phyloP scores from a whole-genome alignment of 1,140 invertebrate species.

The Medauroidea extradentata region DNA sequence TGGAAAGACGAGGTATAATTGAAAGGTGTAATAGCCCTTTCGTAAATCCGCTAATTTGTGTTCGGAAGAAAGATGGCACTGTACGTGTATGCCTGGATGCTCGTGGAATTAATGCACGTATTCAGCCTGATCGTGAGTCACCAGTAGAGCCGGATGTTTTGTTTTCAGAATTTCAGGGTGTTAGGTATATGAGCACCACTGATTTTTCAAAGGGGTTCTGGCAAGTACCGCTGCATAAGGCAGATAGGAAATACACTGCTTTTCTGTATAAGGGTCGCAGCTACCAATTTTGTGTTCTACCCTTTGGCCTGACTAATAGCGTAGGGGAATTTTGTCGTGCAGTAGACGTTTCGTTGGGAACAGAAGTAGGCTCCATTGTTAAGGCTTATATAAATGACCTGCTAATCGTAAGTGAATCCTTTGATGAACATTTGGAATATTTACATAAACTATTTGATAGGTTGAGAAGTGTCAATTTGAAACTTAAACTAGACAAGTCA shows the following conservation, averaged over 20 bases:
- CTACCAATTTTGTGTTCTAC: conserved; percentile 34
- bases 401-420: conserved; percentile 19
- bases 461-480: conserved; percentile 23
- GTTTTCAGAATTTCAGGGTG: no score
- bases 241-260: conserved; percentile 33
- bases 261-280: conserved; percentile 32
- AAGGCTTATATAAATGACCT: conserved; percentile 29
- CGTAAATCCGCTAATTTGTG: conserved; percentile 34
- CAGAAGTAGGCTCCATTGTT: conserved; percentile 6
- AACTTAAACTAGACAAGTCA: conserved; percentile 23
- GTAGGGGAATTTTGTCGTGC: neutral
- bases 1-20: conserved; percentile 22
- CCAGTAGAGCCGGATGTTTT: conserved; percentile 7
- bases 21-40: conserved; percentile 29
- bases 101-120: conserved; percentile 29
- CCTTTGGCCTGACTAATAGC: conserved; percentile 33
- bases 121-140: conserved; percentile 30
- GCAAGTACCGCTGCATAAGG: conserved; percentile 31
- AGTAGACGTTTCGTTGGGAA: neutral
- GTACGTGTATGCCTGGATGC: conserved; percentile 37
- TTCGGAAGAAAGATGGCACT: conserved; percentile 26
- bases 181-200: no score
- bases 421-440: conserved; percentile 23
- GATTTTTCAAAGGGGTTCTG: conserved; percentile 26
- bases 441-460: conserved; percentile 17